Conservation (phyloP, 2,113 vertebrate species). For the Nannospalax galili region DNA sequence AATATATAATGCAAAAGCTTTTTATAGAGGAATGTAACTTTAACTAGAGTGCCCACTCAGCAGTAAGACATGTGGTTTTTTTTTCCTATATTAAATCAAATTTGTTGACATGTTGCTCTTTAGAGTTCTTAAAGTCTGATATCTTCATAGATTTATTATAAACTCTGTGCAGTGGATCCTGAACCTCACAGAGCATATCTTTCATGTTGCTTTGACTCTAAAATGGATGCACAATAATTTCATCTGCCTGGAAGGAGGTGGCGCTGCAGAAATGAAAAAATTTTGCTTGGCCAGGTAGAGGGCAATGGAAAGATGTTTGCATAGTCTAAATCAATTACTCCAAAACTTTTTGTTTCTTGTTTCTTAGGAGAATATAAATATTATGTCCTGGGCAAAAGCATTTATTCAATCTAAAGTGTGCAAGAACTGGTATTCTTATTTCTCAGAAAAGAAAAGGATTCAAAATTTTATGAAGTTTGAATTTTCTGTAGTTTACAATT, state of each 20-base stretch:
- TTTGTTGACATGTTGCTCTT: constrained; percentile 57
- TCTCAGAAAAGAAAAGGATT: constrained; percentile 1
- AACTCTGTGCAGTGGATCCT: background rate
- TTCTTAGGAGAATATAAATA: constrained; percentile 42
- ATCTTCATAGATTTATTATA: constrained; percentile 38
- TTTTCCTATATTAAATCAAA: constrained; percentile 44
- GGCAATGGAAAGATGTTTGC: constrained; percentile 35
- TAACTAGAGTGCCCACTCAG: constrained; percentile 40
- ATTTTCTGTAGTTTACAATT: background rate
- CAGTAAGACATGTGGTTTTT: constrained; percentile 3
- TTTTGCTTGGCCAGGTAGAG: constrained; percentile 1
- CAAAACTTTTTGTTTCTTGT: constrained; percentile 57
- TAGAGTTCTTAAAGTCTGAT: constrained; percentile 52
- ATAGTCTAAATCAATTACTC: constrained; percentile 40
- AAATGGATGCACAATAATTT: constrained; percentile 23
- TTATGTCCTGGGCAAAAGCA: background rate
- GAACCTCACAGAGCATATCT: background rate
- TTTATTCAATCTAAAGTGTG: background rate
- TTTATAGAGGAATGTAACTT: constrained; percentile 43
- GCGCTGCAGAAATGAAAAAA: constrained; percentile 6
- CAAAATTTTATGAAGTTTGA: background rate
- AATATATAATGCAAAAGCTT: constrained; percentile 63
- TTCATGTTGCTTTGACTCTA: constrained; percentile 16
- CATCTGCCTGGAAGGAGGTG: constrained; percentile 50
- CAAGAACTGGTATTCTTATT: background rate